Evolutionary conservation across 2,113 vertebrate genomes (phyloP).

Genomic region (Perca fluviatilis): DNA sequence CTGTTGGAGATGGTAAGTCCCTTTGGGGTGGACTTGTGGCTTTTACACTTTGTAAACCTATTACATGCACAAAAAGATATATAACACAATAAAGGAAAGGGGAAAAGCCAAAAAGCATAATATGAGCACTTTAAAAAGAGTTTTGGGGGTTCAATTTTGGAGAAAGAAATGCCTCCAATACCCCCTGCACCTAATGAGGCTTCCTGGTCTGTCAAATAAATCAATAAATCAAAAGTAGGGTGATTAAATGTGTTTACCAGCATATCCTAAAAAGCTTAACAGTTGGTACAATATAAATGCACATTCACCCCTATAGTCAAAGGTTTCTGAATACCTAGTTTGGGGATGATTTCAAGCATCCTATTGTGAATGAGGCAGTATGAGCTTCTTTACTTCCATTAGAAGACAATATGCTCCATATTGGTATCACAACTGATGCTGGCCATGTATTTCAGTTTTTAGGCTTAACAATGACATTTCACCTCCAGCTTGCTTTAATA

Average conservation of each 20-base stretch:
- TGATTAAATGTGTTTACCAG: not conserved
- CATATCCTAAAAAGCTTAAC: not conserved
- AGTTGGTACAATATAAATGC: not conserved
- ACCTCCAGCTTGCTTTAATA: not conserved
- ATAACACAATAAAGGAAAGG: too few relatives aligned
- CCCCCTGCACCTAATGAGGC: conserved; percentile 5
- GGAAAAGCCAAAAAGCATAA: too few relatives aligned
- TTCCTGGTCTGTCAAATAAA: conserved; percentile 20
- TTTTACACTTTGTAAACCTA: too few relatives aligned
- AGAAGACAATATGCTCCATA: too few relatives aligned
- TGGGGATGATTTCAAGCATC: not conserved
- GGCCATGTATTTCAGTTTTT: too few relatives aligned
- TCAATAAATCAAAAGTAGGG: not conserved
- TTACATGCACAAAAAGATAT: too few relatives aligned
- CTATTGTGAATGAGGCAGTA: not conserved
- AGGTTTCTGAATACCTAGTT: not conserved
- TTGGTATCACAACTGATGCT: too few relatives aligned
- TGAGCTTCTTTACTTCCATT: not conserved
- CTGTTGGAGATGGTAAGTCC: too few relatives aligned
- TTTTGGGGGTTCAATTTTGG: conserved; percentile 3
- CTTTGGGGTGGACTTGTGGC: too few relatives aligned
- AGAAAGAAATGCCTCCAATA: not conserved
- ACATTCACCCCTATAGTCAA: not conserved
- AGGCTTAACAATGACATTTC: not conserved
- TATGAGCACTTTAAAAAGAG: not conserved